These are phyloP conservation scores for Chaetura pelagica DNA, from an alignment of 2,113 vertebrate species.

Conservation along the genomic window DNA sequence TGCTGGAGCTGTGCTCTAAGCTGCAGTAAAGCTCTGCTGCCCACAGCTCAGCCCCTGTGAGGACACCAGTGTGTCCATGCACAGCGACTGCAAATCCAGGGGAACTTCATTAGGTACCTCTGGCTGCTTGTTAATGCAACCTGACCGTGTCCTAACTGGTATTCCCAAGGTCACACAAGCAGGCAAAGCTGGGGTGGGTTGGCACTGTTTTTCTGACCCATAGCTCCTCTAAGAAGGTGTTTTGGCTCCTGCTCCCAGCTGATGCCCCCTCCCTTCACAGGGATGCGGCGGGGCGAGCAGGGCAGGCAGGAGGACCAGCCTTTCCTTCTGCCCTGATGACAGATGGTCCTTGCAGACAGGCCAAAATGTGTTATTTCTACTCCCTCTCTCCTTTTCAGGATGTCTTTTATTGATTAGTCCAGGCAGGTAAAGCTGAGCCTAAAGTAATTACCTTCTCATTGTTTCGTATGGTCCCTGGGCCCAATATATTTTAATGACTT, in stretches of 20 bases:
- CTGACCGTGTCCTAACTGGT: background rate
- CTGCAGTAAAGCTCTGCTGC: background rate
- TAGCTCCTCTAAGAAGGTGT: background rate
- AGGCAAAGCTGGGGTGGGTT: background rate
- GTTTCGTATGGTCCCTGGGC: slow-evolving; percentile 52
- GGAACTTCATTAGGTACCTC: background rate
- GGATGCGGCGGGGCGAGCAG: rapidly evolving
- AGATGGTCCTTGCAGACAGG: background rate
- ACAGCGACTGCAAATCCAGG: rapidly evolving
- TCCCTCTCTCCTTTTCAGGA: background rate
- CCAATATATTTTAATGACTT: slow-evolving; percentile 63
- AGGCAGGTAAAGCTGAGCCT: slow-evolving; percentile 54
- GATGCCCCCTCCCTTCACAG: rapidly evolving
- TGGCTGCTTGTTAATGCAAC: background rate
- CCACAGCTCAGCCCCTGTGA: background rate
- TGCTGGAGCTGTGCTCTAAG: background rate
- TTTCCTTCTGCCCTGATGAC: background rate
- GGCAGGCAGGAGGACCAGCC: background rate
- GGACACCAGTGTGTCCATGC: rapidly evolving
- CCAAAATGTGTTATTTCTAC: background rate
- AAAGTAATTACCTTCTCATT: slow-evolving; percentile 51
- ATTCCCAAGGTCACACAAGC: background rate
- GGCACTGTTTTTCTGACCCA: rapidly evolving
- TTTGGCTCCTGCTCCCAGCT: background rate
- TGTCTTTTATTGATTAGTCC: slow-evolving; percentile 47